These are phyloP conservation scores for Folsomia manolachei DNA, from an alignment of 2,888 invertebrate genomes.

Conservation along the genomic window DNA sequence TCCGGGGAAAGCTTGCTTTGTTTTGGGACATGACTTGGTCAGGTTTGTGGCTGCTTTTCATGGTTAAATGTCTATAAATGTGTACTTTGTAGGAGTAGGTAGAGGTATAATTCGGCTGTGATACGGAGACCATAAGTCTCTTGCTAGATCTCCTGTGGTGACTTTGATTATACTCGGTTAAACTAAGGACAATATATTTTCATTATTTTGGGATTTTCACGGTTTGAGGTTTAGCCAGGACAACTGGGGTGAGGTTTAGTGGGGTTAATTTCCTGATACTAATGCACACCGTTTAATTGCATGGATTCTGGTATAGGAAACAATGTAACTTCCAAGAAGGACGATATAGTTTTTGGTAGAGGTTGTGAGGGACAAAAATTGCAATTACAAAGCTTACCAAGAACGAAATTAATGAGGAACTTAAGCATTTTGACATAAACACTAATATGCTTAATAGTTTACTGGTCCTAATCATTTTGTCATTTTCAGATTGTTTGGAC, in stretches of 20 bases:
- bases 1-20: slow-evolving; percentile 4
- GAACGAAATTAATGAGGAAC: too few relatives aligned
- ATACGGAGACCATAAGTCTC: slow-evolving; percentile 11
- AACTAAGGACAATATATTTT: too few relatives aligned
- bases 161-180: slow-evolving; percentile 4
- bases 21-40: slow-evolving; percentile 11
- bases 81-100: too few relatives aligned
- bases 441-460: too few relatives aligned
- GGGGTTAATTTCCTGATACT: neutral
- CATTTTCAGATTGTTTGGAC: slow-evolving; percentile 41
- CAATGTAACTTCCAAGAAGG: neutral
- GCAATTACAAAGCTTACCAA: too few relatives aligned
- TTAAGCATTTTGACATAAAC: too few relatives aligned
- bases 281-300: neutral
- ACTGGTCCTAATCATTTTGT: slow-evolving; percentile 4
- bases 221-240: neutral
- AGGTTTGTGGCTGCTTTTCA: too few relatives aligned
- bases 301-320: neutral
- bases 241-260: neutral
- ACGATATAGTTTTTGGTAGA: too few relatives aligned
- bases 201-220: slow-evolving; percentile 8
- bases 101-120: too few relatives aligned
- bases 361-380: too few relatives aligned
- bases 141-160: slow-evolving; percentile 3
- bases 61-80: too few relatives aligned